phyloP scores from a whole-genome alignment of 2,113 vertebrate genomes.

The Eublepharis macularius region DNA sequence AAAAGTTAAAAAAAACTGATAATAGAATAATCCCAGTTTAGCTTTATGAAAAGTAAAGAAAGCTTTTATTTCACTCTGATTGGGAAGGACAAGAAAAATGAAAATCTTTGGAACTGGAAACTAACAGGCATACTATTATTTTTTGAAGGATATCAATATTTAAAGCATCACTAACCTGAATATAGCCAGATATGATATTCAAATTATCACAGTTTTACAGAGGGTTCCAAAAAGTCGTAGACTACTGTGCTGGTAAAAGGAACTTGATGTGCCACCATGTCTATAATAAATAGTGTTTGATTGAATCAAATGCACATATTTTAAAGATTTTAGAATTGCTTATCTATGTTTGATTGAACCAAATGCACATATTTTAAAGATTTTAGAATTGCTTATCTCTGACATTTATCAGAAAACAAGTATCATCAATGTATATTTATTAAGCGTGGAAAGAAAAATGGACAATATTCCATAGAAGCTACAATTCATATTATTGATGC shows the following conservation, averaged over 20 bases:
- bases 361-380: not conserved
- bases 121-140: not conserved
- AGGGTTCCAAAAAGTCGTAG: not conserved
- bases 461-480: too few relatives aligned
- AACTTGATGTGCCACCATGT: too few relatives aligned
- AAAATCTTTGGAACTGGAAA: not conserved
- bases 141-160: not conserved
- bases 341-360: not conserved
- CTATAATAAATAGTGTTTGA: not conserved
- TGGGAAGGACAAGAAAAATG: not conserved
- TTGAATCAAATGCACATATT: not conserved
- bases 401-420: not conserved
- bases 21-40: constrained; percentile 31
- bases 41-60: constrained; percentile 10
- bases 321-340: not conserved
- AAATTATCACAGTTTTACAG: constrained; percentile 12
- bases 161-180: constrained; percentile 9
- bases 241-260: too few relatives aligned
- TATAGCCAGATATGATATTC: not conserved
- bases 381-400: not conserved
- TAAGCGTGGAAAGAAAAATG: not conserved
- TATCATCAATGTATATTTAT: not conserved
- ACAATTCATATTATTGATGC: not conserved
- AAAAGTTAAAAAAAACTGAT: constrained; percentile 31
- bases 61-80: not conserved